Evolutionary conservation across 2,888 invertebrate genomes (phyloP).

Genomic region (Pegoplata infirma): DNA sequence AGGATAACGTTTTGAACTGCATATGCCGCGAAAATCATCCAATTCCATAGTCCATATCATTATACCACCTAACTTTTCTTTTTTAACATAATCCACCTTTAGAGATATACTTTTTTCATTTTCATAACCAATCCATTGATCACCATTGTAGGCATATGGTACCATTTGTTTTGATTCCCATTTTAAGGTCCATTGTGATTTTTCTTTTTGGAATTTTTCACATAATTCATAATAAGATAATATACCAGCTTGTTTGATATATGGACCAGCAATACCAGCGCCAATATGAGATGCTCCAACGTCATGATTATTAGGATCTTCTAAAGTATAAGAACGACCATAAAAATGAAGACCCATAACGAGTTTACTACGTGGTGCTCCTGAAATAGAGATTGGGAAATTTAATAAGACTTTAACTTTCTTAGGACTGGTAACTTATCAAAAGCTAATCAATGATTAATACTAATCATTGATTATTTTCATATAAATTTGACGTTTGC

Average conservation of each 20-base stretch:
- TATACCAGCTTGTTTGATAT: slow-evolving; percentile 81
- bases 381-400: slow-evolving; percentile 66
- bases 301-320: slow-evolving; percentile 68
- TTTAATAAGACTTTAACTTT: not conserved
- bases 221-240: slow-evolving; percentile 86
- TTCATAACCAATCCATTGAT: slow-evolving; percentile 85
- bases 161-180: slow-evolving; percentile 84
- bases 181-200: slow-evolving; percentile 79
- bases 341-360: slow-evolving; percentile 85
- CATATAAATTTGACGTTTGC: no score
- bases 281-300: slow-evolving; percentile 59
- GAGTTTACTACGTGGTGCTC: slow-evolving; percentile 82
- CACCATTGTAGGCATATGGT: slow-evolving; percentile 81
- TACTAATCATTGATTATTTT: no score
- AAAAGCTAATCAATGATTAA: no score
- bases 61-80: slow-evolving; percentile 80
- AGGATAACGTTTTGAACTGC: slow-evolving; percentile 80
- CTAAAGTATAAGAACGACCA: slow-evolving; percentile 84
- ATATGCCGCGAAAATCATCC: slow-evolving; percentile 84
- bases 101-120: slow-evolving; percentile 78
- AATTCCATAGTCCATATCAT: slow-evolving; percentile 91
- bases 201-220: slow-evolving; percentile 78
- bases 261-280: slow-evolving; percentile 79
- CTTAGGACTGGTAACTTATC: no score
- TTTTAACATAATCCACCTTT: slow-evolving; percentile 78